Base-by-base conservation (phyloP, 2,888 invertebrate genomes). In the Agrotis clavis region DNA sequence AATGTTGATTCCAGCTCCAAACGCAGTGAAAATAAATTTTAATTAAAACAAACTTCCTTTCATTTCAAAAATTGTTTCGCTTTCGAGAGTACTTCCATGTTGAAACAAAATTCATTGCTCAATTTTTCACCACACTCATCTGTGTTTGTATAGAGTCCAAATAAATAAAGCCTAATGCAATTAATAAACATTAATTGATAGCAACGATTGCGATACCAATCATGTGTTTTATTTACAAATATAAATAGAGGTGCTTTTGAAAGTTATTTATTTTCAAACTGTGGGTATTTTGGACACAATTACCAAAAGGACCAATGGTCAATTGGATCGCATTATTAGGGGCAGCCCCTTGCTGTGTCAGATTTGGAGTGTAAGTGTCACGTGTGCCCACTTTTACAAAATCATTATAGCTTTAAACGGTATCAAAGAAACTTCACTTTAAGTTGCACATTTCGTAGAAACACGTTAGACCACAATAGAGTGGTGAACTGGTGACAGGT, bases 391-490 rank as follows among this genome's bases (percentile, higher is more conserved):
- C 21, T 65, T 54, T 30, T 30, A 77, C 47, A 57, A 57, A 25
- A 35, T 54, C 61, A 30, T 45, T 18, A 66, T 47, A 59, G 59
- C 57, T 59, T 56, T 53, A 45, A 68, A 61, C 35, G 41, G 41
- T 2, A 59, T 59, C 19, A 59, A 50, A 59, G 53, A 60, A 71
- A 75, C 68, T 69, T 69, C 62, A 67, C 54, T 19, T 48, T 65
- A 69, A 68, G 63, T 78, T 69, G 56, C 68, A 78, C 56, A 73
- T 74, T 78, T 78, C 18, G 13, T 61, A 14, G 19, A 54, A 80
- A 74, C 65, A 73, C 60, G 54, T 78, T 66, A 73, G 30, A 85
- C 74, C 69, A 70, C 83, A 74, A 77, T 57, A 70, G 65, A 67
- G 53, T 59, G 60, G 66, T 79, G 61, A 76, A 65, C 53, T 67